Evolutionary conservation across 2,888 invertebrate genomes (phyloP), one percentile per base, ranked within the genome.

Genomic region (Cerastoderma edule): DNA sequence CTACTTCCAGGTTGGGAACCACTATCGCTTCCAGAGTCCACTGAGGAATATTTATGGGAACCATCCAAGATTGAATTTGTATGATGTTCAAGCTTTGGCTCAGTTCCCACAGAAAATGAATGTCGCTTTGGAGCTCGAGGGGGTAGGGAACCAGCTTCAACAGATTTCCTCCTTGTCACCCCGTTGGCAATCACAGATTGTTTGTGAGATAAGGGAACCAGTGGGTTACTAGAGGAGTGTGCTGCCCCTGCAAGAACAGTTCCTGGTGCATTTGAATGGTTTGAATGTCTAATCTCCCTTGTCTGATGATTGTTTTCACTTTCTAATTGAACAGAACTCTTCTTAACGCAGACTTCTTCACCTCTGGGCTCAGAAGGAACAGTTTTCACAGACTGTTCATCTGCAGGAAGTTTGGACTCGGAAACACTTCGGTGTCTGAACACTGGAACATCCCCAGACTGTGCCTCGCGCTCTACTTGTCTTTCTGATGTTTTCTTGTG

Each of bases 351-450:
- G 2, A 0, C 27, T 60, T 35, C 13, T 22, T 39, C 27, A 39
- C n/a, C 16, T 56, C 19, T 16, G 13, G 28, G 39, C n/a, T 60
- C 39, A 33, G 22, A 32, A 10, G 22, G 13, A 1, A 8, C 16
- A 2, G 50, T 10, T 22, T 22, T 50, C 10, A 10, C 22, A 22
- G 50, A 24, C 22, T 50, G 50, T 8, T 39, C 10, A 10, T 50
- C 50, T 22, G n/a, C 10, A 22, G 16, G 39, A 60, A 32, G 24
- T 39, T 60, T 60, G 1, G 39, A 22, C 22, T 75, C 79, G 46
- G 72, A 69, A 2, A 75, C 79, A 67, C 79, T 79, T 30, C 50
- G 69, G 69, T 75, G 64, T 22, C 71, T 32, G 22, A 35, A 30
- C 35, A 71, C 44, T 27, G 44, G 30, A 13, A 33, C 28, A 8